Base-by-base conservation (phyloP, 2,888 invertebrate genomes). In the Drosophila flavopinicola region DNA sequence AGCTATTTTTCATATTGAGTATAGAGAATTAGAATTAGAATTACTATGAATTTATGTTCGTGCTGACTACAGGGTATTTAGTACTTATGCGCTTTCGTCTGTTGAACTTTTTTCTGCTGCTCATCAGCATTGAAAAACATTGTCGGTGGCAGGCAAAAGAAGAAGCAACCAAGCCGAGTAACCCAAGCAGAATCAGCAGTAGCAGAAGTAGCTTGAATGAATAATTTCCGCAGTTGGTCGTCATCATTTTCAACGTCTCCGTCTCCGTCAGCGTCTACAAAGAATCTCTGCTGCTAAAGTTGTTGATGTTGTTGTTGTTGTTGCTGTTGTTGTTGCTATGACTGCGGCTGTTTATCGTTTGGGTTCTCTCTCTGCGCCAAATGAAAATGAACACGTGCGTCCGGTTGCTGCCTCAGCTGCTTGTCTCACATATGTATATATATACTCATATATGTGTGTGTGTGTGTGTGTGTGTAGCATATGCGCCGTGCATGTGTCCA, bases 331-430 rank as follows among this genome's bases (percentile, higher is more conserved):
- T 66, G 67, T 13, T 48, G 52, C 20, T 69, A 42, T 27, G 45
- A 41, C 45, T 66, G 75, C 68, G 66, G 61, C 78, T 76, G 74
- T 86, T 88, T 84, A 78, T 84, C 77, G 84, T 84, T 84, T 85
- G 75, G 71, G 72, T 78, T 85, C 84, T 73, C 84, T 73, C 75
- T 64, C 54, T 79, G 86, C 83, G 85, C 79, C 84, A 87, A 88
- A 88, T 88, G 88, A 88, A 88, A 88, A 88, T 88, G 88, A 88
- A 88, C 88, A 88, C 88, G 88, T 88, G 88, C 88, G 88, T 88
- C 88, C 88, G 88, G 88, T 88, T 87, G 77, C 74, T 73, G 67
- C 73, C 71, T 71, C 67, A 75, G 72, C 68, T 77, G 65, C 56
- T 61, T 49, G 32, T 66, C 49, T 49, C 51, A 53, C 38, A 60